These are phyloP conservation scores for Triplophysa bombifrons DNA, from an alignment of 2,797 vertebrate species.

Conservation along the genomic window DNA sequence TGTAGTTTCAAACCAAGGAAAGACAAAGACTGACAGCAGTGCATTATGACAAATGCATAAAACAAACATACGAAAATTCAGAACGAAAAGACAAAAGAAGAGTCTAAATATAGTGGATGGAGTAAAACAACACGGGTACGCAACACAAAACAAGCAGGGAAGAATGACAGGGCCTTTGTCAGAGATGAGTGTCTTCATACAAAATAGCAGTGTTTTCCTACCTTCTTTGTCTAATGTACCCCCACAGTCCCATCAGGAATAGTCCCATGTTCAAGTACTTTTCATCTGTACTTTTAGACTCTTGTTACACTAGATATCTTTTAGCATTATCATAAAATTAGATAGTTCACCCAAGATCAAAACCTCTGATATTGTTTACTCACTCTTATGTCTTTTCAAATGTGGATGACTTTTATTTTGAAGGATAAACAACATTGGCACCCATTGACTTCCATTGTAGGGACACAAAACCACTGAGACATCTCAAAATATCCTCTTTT, in stretches of 20 bases:
- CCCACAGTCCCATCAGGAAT: neutral
- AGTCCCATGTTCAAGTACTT: neutral
- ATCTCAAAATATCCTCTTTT: too few relatives aligned
- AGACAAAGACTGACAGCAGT: slow-evolving; percentile 35
- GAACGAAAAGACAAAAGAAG: neutral
- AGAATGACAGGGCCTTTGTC: slow-evolving; percentile 7
- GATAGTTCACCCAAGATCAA: too few relatives aligned
- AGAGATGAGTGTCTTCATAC: slow-evolving; percentile 43
- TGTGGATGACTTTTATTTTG: too few relatives aligned
- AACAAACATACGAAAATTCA: slow-evolving; percentile 3
- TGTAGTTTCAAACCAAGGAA: slow-evolving; percentile 59
- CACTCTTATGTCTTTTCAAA: too few relatives aligned
- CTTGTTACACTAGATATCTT: neutral
- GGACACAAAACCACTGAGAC: too few relatives aligned
- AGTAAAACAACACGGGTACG: slow-evolving; percentile 8
- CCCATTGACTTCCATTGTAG: too few relatives aligned
- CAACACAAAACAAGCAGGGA: slow-evolving; percentile 7
- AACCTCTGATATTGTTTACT: too few relatives aligned
- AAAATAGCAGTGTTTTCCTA: neutral
- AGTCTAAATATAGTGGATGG: neutral
- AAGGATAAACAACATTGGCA: too few relatives aligned
- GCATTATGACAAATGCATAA: slow-evolving; percentile 10
- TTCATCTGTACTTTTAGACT: neutral
- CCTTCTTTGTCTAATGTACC: neutral
- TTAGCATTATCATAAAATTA: neutral